Conservation (phyloP, 2,888 invertebrate species). For the Harmothoe impar region DNA sequence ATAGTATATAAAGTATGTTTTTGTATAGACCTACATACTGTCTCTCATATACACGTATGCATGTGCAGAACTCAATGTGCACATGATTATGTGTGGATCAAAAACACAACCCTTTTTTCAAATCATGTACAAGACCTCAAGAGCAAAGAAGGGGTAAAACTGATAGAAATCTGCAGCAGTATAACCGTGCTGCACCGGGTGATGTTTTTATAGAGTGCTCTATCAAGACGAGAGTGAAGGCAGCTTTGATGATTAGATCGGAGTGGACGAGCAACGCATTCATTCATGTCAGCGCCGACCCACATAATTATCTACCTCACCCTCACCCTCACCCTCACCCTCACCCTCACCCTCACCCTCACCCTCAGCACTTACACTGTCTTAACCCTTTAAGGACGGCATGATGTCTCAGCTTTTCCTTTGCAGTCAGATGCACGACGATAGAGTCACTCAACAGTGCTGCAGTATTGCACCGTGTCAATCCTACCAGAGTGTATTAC, state of each 20-base stretch:
- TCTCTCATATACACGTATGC: too few relatives aligned
- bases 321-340: not conserved
- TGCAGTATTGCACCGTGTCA: too few relatives aligned
- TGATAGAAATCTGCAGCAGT: slow-evolving; percentile 15
- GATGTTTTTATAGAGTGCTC: not conserved
- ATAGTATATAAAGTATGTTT: too few relatives aligned
- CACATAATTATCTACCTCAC: not conserved
- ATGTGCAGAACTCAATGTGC: too few relatives aligned
- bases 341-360: not conserved
- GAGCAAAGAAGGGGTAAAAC: too few relatives aligned
- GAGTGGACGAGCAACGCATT: not conserved
- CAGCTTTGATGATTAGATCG: slow-evolving; percentile 22
- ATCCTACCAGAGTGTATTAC: too few relatives aligned
- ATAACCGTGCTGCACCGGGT: not conserved
- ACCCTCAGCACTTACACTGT: not conserved
- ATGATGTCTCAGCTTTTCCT: too few relatives aligned
- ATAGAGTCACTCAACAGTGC: too few relatives aligned
- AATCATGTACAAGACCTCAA: not conserved
- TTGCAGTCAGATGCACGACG: too few relatives aligned
- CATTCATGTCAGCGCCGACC: slow-evolving; percentile 4
- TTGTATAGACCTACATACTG: too few relatives aligned
- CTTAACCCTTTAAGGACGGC: not conserved
- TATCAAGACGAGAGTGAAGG: not conserved
- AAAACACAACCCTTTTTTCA: not conserved
- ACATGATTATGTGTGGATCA: too few relatives aligned